Evolutionary conservation across 2,888 invertebrate genomes (phyloP).

Genomic region (Hyalella azteca): DNA sequence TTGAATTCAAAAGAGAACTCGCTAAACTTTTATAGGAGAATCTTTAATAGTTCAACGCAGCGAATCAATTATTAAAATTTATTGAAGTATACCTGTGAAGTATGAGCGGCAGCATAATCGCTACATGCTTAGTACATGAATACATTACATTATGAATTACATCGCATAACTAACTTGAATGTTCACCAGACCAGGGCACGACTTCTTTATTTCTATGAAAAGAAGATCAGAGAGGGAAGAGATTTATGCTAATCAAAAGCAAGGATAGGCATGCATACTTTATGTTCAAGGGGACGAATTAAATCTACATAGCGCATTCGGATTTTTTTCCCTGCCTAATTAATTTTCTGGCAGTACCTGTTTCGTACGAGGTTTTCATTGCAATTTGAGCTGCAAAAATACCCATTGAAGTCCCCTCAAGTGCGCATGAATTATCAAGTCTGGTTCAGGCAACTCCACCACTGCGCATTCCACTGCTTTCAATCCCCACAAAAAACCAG

Average conservation of each 20-base stretch:
- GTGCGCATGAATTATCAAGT: conserved; percentile 35
- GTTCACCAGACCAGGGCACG: no score
- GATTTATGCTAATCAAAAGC: background rate
- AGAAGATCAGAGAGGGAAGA: background rate
- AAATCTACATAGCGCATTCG: conserved; percentile 25
- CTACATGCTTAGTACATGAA: no score
- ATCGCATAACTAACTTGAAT: no score
- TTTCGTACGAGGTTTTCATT: conserved; percentile 28
- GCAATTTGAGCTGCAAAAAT: conserved; percentile 37
- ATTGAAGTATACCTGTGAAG: no score
- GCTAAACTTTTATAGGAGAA: no score
- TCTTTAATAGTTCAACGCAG: no score
- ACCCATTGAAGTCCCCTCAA: conserved; percentile 26
- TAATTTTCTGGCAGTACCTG: conserved; percentile 25
- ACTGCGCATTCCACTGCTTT: conserved; percentile 24
- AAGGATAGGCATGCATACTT: conserved; percentile 5
- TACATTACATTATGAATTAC: no score
- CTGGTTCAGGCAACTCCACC: conserved; percentile 11
- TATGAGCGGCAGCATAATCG: no score
- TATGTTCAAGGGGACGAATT: conserved; percentile 6
- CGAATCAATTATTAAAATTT: no score
- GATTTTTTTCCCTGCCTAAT: conserved; percentile 18
- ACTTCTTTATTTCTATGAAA: background rate
- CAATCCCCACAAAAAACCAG: conserved; percentile 8
- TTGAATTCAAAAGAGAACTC: no score